These are phyloP conservation scores for Acanthaster planci DNA, from an alignment of 35 echinoderm and acorn worm genomes.

Conservation along the genomic window DNA sequence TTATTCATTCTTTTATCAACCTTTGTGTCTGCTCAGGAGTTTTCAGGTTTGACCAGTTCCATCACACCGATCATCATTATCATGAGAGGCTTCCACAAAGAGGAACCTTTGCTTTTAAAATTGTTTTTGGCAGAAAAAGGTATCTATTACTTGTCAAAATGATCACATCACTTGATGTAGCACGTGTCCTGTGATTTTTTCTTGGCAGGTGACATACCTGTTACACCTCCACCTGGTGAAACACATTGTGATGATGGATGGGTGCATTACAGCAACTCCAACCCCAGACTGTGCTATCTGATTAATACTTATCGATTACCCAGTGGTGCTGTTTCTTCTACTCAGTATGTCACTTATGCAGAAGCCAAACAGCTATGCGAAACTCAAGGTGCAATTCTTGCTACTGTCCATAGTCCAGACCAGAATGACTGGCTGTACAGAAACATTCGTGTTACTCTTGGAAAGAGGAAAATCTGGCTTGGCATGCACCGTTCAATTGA, in stretches of 20 bases:
- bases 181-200: too few species aligned
- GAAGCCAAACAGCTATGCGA: not conserved
- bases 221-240: too few species aligned
- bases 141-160: too few species aligned
- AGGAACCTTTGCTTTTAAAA: too few species aligned
- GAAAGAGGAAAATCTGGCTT: not conserved
- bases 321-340: not conserved
- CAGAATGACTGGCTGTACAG: not conserved
- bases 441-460: not conserved
- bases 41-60: too few species aligned
- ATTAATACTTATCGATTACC: not conserved
- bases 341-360: not conserved
- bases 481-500: not conserved
- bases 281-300: not conserved
- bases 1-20: too few species aligned
- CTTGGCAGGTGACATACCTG: too few species aligned
- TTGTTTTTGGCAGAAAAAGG: too few species aligned
- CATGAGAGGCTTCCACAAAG: too few species aligned
- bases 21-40: too few species aligned
- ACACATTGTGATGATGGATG: constrained; percentile 13
- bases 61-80: too few species aligned
- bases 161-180: too few species aligned
- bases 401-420: not conserved
- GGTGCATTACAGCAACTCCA: not conserved
- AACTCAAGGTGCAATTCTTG: not conserved